Conservation (phyloP, 2,888 invertebrate species). For the Andrena minutula region DNA sequence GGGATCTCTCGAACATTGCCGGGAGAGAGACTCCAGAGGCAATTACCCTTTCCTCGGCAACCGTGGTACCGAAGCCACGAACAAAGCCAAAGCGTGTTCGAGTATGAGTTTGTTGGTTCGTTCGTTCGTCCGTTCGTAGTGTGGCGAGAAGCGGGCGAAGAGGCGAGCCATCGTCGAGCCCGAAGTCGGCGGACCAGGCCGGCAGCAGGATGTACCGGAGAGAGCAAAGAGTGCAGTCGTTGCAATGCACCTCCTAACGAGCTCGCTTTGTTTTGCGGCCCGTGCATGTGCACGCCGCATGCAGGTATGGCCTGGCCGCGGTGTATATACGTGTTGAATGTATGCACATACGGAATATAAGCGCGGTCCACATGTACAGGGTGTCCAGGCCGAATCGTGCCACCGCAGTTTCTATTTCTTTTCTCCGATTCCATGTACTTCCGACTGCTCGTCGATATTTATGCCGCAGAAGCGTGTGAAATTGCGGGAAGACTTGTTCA, state of each 20-base stretch:
- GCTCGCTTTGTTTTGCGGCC: slow-evolving; percentile 84
- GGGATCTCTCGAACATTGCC: slow-evolving; percentile 62
- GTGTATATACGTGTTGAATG: slow-evolving; percentile 68
- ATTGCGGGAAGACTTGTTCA: too few species aligned
- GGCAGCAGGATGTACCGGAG: slow-evolving; percentile 75
- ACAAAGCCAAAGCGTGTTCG: slow-evolving; percentile 72
- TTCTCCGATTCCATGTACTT: neutral
- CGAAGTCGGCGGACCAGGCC: slow-evolving; percentile 65
- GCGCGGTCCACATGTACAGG: slow-evolving; percentile 75
- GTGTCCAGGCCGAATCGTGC: slow-evolving; percentile 69
- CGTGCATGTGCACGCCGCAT: slow-evolving; percentile 78
- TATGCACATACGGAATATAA: slow-evolving; percentile 77
- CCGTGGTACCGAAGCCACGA: slow-evolving; percentile 65
- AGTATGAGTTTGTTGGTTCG: slow-evolving; percentile 71
- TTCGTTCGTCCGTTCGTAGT: neutral
- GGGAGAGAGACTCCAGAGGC: slow-evolving; percentile 65
- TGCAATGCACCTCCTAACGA: slow-evolving; percentile 84
- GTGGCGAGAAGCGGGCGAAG: slow-evolving; percentile 66
- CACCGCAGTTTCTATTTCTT: neutral
- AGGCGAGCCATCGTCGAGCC: slow-evolving; percentile 45
- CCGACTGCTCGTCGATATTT: too few species aligned
- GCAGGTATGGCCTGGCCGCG: slow-evolving; percentile 67
- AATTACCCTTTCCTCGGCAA: slow-evolving; percentile 73
- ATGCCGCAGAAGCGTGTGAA: too few species aligned
- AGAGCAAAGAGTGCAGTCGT: slow-evolving; percentile 79